Evolutionary conservation across 2,113 vertebrate genomes (phyloP), one percentile per base, ranked within the genome.

Genomic region (Bubo blakistoni): DNA sequence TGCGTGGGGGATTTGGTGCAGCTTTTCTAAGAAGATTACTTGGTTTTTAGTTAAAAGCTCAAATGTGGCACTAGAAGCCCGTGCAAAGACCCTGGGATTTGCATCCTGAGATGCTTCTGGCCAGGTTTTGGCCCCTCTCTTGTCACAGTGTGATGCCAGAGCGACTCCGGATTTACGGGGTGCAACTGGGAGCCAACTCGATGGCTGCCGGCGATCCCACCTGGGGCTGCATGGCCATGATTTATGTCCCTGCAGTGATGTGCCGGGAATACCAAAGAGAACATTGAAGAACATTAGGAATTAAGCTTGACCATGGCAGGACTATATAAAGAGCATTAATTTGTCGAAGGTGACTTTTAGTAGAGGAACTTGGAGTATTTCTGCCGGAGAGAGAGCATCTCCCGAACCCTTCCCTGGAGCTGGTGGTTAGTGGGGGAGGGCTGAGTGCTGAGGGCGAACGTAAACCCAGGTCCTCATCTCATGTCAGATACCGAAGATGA

Each of bases 131-230:
- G 3, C 13, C 24, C 25, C 24, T 76, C 7, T n/a, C 29, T 25
- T 2, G 0, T 42, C 10, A 1, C 1, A 0, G 21, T 27, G 36
- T 0, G 3, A 26, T n/a, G 5, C 21, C 38, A 25, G 36, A 58
- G 25, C 0, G 12, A 49, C 51, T 81, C 26, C 12, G 17, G 6
- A 58, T 73, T 57, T 40, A 22, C 17, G 13, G 61, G 27, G 26
- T 36, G 11, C 62, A 47, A 17, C 22, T 1, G 2, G 47, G 59
- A 89, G 54, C 74, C 63, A 19, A 27, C 52, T 9, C 0, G 1
- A 13, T 10, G 10, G 71, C 76, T 62, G n/a, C 73, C 38, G 55
- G 25, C 3, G 10, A 9, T 72, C 74, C 27, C 78, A 21, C 17
- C 24, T 0, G 1, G 67, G 44, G 34, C 58, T 21, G 27, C 1